Conservation (phyloP, 35 echinoderm and acorn worm genomes). For the Apostichopus japonicus region DNA sequence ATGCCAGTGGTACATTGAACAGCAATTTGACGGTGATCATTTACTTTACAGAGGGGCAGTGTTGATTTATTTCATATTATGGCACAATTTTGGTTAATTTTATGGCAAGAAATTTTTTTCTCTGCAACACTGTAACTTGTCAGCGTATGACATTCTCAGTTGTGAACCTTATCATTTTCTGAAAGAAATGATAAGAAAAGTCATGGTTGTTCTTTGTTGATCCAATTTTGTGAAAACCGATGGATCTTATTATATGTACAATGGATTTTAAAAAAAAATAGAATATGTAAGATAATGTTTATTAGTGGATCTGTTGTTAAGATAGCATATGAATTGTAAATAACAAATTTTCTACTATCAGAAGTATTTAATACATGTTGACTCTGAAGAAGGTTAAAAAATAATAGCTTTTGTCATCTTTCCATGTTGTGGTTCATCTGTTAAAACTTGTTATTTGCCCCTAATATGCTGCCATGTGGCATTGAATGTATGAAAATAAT, state of each 20-base stretch:
- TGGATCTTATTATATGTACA: neutral
- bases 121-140: too few species aligned
- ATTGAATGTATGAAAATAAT: too few species aligned
- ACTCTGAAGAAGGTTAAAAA: constrained; percentile 5
- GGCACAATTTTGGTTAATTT: too few species aligned
- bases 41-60: too few species aligned
- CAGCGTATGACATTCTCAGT: too few species aligned
- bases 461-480: too few species aligned
- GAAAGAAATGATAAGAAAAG: neutral
- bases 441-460: too few species aligned
- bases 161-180: neutral
- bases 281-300: constrained; percentile 3
- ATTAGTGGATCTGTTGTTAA: neutral
- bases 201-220: neutral
- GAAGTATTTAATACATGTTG: constrained; percentile 49
- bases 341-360: constrained; percentile 31
- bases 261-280: neutral
- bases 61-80: too few species aligned
- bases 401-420: neutral
- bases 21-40: too few species aligned
- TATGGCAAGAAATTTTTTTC: too few species aligned
- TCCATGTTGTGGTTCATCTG: neutral
- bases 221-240: neutral
- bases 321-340: constrained; percentile 41
- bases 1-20: too few species aligned